Base-by-base conservation (phyloP, 2,113 vertebrate species). In the Erpornis zantholeuca region DNA sequence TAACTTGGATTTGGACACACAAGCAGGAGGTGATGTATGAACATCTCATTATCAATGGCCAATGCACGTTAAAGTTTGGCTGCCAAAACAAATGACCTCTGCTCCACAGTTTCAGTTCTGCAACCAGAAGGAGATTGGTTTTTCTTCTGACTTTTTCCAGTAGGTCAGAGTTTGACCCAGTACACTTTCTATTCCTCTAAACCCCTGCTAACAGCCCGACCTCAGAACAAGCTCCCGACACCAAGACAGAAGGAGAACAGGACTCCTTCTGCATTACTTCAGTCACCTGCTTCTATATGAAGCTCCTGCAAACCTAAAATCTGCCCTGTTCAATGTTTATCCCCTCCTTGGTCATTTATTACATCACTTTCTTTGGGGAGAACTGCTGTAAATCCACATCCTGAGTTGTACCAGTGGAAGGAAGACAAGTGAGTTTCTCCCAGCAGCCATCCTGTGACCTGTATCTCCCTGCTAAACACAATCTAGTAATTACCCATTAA, bases 401-500 rank as follows among this genome's bases (percentile, higher is more conserved):
- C 38, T 5, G 29, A 45, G 22, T 2, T 53, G 65, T 22, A 59
- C 23, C 88, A 77, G 45, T 11, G 33, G 36, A 81, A 69, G 38
- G 36, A 82, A 65, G 40, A 79, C 5, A 49, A 95, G 2, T 3
- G 56, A 69, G 68, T 50, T 88, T 38, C 90, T 90, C 86, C 54
- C 31, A 90, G 88, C 86, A 92, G 71, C 85, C 69, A n/a, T 10
- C 24, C 76, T 9, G 25, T 57, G 88, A 94, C 65, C 86, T 61
- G 3, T 6, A 52, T 44, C 87, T 92, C 59, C 60, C 94, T 42
- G 82, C 86, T 92, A 61, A 92, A 93, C 86, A 88, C 72, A 66
- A 72, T 7, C 70, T 93, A 85, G 61, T 91, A 95, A 96, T 94
- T 96, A 96, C 87, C 84, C 87, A 88, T 96, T 94, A 93, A 94